Evolutionary conservation across 2,113 vertebrate species (phyloP).

Genomic region (Myocastor coypus): DNA sequence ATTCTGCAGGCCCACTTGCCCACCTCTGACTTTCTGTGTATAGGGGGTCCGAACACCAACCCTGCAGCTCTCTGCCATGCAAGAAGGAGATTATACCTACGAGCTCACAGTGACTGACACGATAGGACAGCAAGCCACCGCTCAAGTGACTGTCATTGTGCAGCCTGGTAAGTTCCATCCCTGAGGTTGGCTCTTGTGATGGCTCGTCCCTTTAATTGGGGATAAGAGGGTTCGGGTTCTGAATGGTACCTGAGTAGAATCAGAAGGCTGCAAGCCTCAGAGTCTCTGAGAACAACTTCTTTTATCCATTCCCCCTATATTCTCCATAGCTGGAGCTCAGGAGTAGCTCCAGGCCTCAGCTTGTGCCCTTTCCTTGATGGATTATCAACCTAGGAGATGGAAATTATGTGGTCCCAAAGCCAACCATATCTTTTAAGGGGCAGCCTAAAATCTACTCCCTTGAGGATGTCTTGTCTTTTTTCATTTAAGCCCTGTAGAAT

Average conservation of each 20-base stretch:
- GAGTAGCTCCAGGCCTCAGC: not conserved
- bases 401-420: not conserved
- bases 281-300: not conserved
- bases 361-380: not conserved
- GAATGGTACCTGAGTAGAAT: not conserved
- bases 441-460: not conserved
- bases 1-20: conserved; percentile 8
- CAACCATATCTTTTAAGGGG: not conserved
- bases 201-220: not conserved
- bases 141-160: conserved; percentile 97
- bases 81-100: conserved; percentile 98
- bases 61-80: conserved; percentile 96
- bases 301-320: not conserved
- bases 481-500: not conserved
- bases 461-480: not conserved
- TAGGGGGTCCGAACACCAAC: conserved; percentile 95
- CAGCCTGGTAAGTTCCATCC: conserved; percentile 92
- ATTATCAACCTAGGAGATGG: not conserved
- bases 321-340: not conserved
- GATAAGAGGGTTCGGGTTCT: not conserved
- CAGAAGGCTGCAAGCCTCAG: not conserved
- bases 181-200: not conserved
- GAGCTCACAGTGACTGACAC: conserved; percentile 97
- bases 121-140: conserved; percentile 94
- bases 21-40: conserved; percentile 38